Conservation (phyloP, 2,113 vertebrate species). For the Eulemur macaco region DNA sequence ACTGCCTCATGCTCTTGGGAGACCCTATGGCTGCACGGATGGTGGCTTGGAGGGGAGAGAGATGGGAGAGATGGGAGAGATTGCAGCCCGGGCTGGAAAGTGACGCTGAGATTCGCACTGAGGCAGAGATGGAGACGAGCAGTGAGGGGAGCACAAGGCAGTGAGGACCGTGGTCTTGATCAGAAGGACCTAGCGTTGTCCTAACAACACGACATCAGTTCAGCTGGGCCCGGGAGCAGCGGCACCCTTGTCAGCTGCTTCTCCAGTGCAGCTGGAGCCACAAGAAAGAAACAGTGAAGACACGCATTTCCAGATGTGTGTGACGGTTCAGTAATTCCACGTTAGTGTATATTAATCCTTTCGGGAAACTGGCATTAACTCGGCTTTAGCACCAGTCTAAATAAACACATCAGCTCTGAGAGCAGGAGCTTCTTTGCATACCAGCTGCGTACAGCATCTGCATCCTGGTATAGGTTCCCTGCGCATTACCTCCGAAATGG, state of each 20-base stretch:
- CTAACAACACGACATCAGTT: neutral
- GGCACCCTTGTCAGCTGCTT: slow-evolving; percentile 17
- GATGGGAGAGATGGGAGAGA: neutral
- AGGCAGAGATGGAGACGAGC: neutral
- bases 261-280: slow-evolving; percentile 58
- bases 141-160: neutral
- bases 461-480: slow-evolving; percentile 78
- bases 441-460: slow-evolving; percentile 86
- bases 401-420: slow-evolving; percentile 80
- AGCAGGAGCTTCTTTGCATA: slow-evolving; percentile 70
- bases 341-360: slow-evolving; percentile 85
- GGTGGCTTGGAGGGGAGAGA: neutral
- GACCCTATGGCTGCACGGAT: neutral
- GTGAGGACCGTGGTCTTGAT: neutral
- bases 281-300: slow-evolving; percentile 61
- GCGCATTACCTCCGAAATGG: slow-evolving; percentile 70
- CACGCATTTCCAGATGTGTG: slow-evolving; percentile 81
- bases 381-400: slow-evolving; percentile 82
- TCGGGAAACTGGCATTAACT: slow-evolving; percentile 86
- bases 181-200: neutral
- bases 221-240: neutral
- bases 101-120: neutral
- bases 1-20: neutral
- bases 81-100: neutral
- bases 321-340: slow-evolving; percentile 82